phyloP scores from a whole-genome alignment of 2,888 invertebrate genomes.

The Phrixothrix hirtus region DNA sequence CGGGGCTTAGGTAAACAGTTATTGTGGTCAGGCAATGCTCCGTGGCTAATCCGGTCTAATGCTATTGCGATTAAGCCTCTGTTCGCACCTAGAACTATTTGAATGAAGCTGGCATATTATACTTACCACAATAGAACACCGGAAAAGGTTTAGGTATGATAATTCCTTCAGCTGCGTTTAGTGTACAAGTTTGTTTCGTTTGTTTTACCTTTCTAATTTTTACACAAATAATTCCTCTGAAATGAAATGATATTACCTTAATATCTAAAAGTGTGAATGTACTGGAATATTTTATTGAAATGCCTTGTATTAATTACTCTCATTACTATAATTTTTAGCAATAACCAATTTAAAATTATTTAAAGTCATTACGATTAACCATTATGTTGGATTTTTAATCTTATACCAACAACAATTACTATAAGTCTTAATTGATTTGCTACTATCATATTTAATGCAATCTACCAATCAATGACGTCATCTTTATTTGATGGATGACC shows the following conservation, averaged over 20 bases:
- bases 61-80: conserved; percentile 49
- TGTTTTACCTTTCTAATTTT: conserved; percentile 13
- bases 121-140: conserved; percentile 43
- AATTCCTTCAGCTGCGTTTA: conserved; percentile 36
- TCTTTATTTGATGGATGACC: too few species aligned
- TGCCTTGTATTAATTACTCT: not conserved
- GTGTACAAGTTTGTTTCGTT: conserved; percentile 1
- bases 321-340: not conserved
- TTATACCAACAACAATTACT: conserved; percentile 1
- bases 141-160: conserved; percentile 48
- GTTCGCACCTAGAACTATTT: conserved; percentile 49
- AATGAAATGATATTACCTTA: too few species aligned
- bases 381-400: too few species aligned
- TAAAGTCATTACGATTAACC: too few species aligned
- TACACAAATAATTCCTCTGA: too few species aligned
- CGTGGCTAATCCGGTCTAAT: conserved; percentile 52
- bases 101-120: conserved; percentile 44
- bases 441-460: too few species aligned
- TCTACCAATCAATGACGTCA: too few species aligned
- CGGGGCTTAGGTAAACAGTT: conserved; percentile 53
- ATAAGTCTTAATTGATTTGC: too few species aligned
- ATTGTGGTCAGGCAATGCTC: conserved; percentile 52
- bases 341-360: not conserved
- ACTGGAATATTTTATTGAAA: not conserved
- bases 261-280: not conserved